phyloP scores from a whole-genome alignment of 1,140 invertebrate species.

The Drosophila guanche region DNA sequence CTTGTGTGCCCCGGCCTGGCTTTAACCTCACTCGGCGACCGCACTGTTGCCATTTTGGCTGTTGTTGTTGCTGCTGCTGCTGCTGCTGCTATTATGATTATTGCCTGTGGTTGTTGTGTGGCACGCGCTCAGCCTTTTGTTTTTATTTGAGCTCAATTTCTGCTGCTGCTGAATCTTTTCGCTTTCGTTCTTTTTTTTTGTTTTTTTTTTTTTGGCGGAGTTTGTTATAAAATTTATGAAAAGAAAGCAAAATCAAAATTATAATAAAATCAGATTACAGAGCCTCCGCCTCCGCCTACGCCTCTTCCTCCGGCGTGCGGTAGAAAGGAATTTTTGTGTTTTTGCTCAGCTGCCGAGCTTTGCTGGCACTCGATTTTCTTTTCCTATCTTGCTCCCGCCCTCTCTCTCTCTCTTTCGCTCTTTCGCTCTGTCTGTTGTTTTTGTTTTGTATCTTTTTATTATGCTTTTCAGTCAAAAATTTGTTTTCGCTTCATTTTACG shows the following conservation, averaged over 20 bases:
- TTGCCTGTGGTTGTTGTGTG: constrained; percentile 54
- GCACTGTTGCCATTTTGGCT: constrained; percentile 22
- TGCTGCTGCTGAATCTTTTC: constrained; percentile 43
- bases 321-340: constrained; percentile 18
- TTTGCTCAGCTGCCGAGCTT: constrained; percentile 25
- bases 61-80: constrained; percentile 11
- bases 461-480: constrained; percentile 79
- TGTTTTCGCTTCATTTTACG: constrained; percentile 80
- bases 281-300: no score
- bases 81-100: constrained; percentile 66
- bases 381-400: neutral
- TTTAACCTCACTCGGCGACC: constrained; percentile 58
- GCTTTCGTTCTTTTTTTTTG: constrained; percentile 35
- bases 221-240: constrained; percentile 82
- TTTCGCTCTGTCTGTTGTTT: constrained; percentile 13
- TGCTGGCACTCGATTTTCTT: no score
- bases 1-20: constrained; percentile 33
- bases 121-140: constrained; percentile 52
- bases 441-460: constrained; percentile 63
- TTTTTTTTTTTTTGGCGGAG: constrained; percentile 38
- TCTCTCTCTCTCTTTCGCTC: no score
- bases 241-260: constrained; percentile 82
- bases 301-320: constrained; percentile 34
- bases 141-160: constrained; percentile 58
- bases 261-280: constrained; percentile 82